Conservation (phyloP, 2,888 invertebrate genomes). For the Lasioglossum pauxillum region DNA sequence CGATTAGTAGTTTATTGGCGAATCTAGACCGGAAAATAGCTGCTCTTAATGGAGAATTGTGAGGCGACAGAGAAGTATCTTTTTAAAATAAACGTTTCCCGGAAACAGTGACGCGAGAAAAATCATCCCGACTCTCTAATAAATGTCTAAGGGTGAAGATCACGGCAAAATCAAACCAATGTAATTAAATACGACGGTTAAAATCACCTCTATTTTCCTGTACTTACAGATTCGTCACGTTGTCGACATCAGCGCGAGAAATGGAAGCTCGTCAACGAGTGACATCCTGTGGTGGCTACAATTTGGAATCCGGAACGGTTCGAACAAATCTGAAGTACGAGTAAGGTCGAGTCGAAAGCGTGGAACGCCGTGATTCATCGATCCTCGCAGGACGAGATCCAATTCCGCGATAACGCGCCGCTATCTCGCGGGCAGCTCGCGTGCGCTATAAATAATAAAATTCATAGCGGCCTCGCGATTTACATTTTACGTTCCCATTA, state of each 20-base stretch:
- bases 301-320: neutral
- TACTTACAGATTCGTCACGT: no score
- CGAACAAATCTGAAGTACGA: neutral
- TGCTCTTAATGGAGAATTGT: neutral
- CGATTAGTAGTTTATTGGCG: neutral
- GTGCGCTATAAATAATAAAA: neutral
- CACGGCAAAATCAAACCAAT: no score
- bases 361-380: neutral
- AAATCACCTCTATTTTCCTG: no score
- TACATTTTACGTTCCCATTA: slow-evolving; percentile 12
- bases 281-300: neutral
- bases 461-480: neutral
- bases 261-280: neutral
- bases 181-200: no score
- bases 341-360: neutral
- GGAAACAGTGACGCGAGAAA: no score
- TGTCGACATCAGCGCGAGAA: no score
- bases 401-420: neutral
- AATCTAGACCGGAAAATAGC: neutral
- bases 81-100: no score
- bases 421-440: neutral
- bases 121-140: no score
- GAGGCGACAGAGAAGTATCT: neutral
- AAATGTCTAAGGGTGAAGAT: no score
- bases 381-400: neutral